phyloP scores from a whole-genome alignment of 92 coral and sea anemone species.

The Parazoanthus darwini region DNA sequence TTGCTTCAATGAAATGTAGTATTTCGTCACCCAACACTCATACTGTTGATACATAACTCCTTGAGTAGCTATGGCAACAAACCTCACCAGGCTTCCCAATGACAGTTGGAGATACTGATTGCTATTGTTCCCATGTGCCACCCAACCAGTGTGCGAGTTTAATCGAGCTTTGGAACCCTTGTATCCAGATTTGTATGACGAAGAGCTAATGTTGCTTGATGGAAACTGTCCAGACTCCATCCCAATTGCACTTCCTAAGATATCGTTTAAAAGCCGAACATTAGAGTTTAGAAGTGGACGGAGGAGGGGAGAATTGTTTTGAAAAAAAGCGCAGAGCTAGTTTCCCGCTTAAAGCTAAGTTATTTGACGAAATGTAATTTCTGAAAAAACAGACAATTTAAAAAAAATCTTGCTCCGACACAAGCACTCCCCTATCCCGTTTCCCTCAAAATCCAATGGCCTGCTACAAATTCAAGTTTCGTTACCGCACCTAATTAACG shows the following conservation, averaged over 20 bases:
- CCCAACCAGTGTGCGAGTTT: conserved; percentile 8
- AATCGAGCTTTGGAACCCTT: conserved; percentile 7
- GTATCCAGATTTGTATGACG: conserved; percentile 7
- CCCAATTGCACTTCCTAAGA: conserved; percentile 20
- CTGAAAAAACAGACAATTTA: too few species aligned
- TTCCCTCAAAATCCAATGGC: too few species aligned
- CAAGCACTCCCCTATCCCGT: too few species aligned
- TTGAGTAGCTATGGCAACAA: conserved; percentile 29
- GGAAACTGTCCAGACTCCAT: conserved; percentile 16
- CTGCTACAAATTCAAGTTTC: too few species aligned
- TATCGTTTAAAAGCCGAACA: neutral
- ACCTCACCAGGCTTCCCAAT: neutral
- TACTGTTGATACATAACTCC: neutral
- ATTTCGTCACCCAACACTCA: conserved; percentile 30
- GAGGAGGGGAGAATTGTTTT: too few species aligned
- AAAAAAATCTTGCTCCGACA: too few species aligned
- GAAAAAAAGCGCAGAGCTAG: too few species aligned
- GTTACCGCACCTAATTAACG: too few species aligned
- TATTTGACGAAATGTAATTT: too few species aligned
- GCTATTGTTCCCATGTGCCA: neutral
- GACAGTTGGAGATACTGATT: neutral
- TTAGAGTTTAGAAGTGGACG: too few species aligned
- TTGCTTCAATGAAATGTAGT: neutral
- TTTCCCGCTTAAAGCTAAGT: too few species aligned
- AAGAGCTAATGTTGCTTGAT: neutral